Conservation (phyloP, 92 coral and sea anemone genomes). For the Zoanthus sansibaricus region DNA sequence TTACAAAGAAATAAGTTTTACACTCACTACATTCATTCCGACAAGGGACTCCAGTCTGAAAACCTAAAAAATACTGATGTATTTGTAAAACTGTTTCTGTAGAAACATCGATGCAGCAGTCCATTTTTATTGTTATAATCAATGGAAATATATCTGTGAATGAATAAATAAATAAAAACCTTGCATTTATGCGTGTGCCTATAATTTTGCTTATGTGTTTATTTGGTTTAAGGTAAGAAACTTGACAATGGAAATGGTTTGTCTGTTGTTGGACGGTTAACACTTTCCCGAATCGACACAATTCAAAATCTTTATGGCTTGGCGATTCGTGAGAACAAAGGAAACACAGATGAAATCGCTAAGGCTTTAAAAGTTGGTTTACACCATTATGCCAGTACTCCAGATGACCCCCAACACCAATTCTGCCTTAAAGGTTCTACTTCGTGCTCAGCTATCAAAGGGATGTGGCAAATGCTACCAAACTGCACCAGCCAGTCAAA, state of each 20-base stretch:
- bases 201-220: background rate
- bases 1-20: too few relatives aligned
- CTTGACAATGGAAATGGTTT: slow-evolving; percentile 62
- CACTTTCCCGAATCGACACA: slow-evolving; percentile 44
- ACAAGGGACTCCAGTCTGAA: too few relatives aligned
- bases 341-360: slow-evolving; percentile 56
- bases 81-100: too few relatives aligned
- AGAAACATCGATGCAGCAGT: too few relatives aligned
- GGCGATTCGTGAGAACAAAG: slow-evolving; percentile 49
- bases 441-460: slow-evolving; percentile 68
- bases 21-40: too few relatives aligned
- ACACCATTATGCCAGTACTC: slow-evolving; percentile 50
- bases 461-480: slow-evolving; percentile 30
- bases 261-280: slow-evolving; percentile 53
- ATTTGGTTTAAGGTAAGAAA: slow-evolving; percentile 29
- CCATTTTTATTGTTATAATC: too few relatives aligned
- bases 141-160: too few relatives aligned
- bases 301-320: slow-evolving; percentile 62
- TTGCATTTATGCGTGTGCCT: too few relatives aligned
- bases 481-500: slow-evolving; percentile 51
- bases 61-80: too few relatives aligned
- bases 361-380: slow-evolving; percentile 50
- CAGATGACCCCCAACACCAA: slow-evolving; percentile 50
- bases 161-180: too few relatives aligned
- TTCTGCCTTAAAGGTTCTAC: slow-evolving; percentile 44